These are phyloP conservation scores for Drosophila baimaii DNA, from an alignment of 1,140 invertebrate genomes.

Conservation along the genomic window DNA sequence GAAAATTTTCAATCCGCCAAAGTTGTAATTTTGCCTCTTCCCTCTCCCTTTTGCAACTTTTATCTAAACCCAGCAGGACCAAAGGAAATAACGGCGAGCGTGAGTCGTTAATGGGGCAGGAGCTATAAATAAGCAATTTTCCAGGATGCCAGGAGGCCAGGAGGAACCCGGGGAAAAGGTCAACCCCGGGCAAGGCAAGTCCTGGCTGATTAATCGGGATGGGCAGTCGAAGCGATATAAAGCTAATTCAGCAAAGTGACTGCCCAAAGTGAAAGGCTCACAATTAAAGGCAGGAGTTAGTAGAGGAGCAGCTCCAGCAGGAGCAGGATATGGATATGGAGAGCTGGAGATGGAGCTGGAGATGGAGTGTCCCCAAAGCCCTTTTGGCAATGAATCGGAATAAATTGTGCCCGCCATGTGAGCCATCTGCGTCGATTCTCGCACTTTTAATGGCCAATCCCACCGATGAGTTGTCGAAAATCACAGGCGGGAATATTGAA, in stretches of 20 bases:
- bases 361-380: constrained; percentile 23
- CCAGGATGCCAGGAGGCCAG: background rate
- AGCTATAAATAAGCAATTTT: constrained; percentile 44
- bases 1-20: constrained; percentile 19
- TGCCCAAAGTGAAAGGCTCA: constrained; percentile 45
- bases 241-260: constrained; percentile 54
- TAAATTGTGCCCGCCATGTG: constrained; percentile 21
- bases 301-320: background rate
- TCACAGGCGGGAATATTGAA: constrained; percentile 17
- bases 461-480: constrained; percentile 58
- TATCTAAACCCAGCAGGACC: constrained; percentile 4
- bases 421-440: constrained; percentile 52
- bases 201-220: constrained; percentile 35
- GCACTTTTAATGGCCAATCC: constrained; percentile 57
- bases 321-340: background rate
- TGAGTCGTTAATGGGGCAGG: constrained; percentile 34
- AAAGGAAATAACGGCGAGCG: background rate
- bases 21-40: background rate
- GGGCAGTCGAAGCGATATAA: constrained; percentile 24
- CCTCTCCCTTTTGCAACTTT: background rate
- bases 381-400: constrained; percentile 41
- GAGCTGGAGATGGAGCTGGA: background rate
- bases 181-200: constrained; percentile 12
- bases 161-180: constrained; percentile 7
- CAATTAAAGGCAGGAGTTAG: constrained; percentile 29